Conservation (phyloP, 2,113 vertebrate species). For the Thermophis baileyi region DNA sequence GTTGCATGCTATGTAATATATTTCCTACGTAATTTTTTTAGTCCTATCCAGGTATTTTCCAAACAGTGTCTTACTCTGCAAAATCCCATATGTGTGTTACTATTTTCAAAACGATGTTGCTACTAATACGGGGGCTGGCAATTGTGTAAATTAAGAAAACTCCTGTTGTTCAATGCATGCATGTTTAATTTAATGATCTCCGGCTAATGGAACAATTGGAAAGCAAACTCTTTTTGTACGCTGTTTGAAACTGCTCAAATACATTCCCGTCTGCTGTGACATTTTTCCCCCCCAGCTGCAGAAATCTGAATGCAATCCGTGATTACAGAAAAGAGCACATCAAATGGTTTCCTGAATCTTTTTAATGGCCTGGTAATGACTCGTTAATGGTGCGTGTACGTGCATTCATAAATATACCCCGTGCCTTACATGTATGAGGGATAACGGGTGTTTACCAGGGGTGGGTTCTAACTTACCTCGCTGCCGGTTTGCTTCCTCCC, state of each 20-base stretch:
- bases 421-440: constrained; percentile 40
- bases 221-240: constrained; percentile 22
- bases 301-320: not conserved
- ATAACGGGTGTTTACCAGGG: constrained; percentile 5
- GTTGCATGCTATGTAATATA: not conserved
- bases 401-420: constrained; percentile 21
- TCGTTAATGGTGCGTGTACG: not conserved
- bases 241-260: constrained; percentile 3
- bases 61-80: not conserved
- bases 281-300: not conserved
- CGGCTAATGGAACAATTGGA: constrained; percentile 31
- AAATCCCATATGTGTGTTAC: not conserved
- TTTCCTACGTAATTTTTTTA: not conserved
- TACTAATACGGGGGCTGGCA: not conserved
- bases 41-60: not conserved
- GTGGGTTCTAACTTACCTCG: too few species aligned
- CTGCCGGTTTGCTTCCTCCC: too few species aligned
- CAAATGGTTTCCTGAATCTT: not conserved
- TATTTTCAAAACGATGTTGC: not conserved
- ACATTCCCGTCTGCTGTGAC: not conserved
- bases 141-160: not conserved
- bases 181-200: constrained; percentile 38
- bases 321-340: not conserved
- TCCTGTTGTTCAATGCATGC: not conserved
- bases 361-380: constrained; percentile 1